Evolutionary conservation across 1,140 invertebrate genomes (phyloP).

Genomic region (Amyelois transitella): DNA sequence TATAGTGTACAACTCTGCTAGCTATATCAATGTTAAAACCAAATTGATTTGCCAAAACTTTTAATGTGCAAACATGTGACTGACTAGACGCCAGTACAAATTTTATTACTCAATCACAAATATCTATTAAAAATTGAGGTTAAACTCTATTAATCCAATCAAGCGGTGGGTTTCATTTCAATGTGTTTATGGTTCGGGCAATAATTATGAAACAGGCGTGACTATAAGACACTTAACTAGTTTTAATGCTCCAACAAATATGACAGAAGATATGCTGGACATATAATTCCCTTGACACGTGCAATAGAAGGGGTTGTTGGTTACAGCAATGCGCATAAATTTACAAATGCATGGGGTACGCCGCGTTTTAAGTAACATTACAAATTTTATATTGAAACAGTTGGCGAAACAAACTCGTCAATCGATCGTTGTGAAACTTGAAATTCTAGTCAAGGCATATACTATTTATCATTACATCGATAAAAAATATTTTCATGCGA

Average conservation of each 20-base stretch:
- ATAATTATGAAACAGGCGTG: conserved; percentile 42
- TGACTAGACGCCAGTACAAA: neutral
- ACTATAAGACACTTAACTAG: conserved; percentile 36
- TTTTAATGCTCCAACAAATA: conserved; percentile 33
- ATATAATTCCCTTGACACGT: conserved; percentile 38
- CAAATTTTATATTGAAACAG: conserved; percentile 2
- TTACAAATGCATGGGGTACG: conserved; percentile 43
- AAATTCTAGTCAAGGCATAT: conserved; percentile 17
- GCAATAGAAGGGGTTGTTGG: conserved; percentile 30
- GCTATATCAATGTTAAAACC: neutral
- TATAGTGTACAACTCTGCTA: too few species aligned
- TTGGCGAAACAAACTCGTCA: conserved; percentile 7
- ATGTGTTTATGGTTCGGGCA: conserved; percentile 29
- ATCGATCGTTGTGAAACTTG: conserved; percentile 4
- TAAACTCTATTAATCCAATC: neutral
- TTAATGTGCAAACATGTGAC: neutral
- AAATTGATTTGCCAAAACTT: neutral
- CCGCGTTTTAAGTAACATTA: conserved; percentile 22
- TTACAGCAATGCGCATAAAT: conserved; percentile 55
- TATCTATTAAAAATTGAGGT: neutral
- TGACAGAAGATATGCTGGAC: conserved; percentile 31
- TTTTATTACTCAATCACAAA: neutral
- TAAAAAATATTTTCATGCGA: conserved; percentile 28
- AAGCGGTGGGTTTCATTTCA: neutral
- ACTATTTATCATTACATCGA: neutral